Evolutionary conservation across 2,888 invertebrate genomes (phyloP).

Genomic region (Ptilodon capucinus): DNA sequence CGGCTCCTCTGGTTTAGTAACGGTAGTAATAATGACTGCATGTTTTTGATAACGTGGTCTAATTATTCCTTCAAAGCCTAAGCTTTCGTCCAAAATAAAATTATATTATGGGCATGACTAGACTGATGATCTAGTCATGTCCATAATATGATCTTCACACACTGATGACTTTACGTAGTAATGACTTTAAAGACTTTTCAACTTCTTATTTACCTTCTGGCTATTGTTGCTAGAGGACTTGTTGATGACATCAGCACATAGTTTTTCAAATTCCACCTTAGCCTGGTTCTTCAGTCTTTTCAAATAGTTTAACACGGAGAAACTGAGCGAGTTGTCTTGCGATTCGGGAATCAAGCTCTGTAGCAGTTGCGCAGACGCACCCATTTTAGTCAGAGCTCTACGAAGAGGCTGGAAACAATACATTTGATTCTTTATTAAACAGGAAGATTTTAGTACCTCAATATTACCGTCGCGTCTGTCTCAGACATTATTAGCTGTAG

Average conservation of each 20-base stretch:
- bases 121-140: neutral
- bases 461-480: too few relatives aligned
- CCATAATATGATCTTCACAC: neutral
- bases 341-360: slow-evolving; percentile 95
- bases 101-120: too few relatives aligned
- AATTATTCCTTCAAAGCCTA: neutral
- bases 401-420: slow-evolving; percentile 89
- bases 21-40: too few relatives aligned
- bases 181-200: too few relatives aligned
- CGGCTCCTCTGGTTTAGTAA: too few relatives aligned
- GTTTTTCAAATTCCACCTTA: slow-evolving; percentile 93
- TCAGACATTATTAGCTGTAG: too few relatives aligned
- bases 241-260: slow-evolving; percentile 90
- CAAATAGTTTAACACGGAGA: slow-evolving; percentile 95
- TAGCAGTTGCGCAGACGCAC: slow-evolving; percentile 90
- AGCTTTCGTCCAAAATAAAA: too few relatives aligned
- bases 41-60: neutral
- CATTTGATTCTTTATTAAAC: too few relatives aligned
- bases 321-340: slow-evolving; percentile 95
- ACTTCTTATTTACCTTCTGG: slow-evolving; percentile 66
- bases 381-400: slow-evolving; percentile 95
- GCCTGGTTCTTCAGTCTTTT: slow-evolving; percentile 98
- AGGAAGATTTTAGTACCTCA: too few relatives aligned
- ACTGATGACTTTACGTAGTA: too few relatives aligned
- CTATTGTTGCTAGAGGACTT: slow-evolving; percentile 80